Evolutionary conservation across 2,797 vertebrate genomes (phyloP).

Genomic region (Hozukius guyotensis): DNA sequence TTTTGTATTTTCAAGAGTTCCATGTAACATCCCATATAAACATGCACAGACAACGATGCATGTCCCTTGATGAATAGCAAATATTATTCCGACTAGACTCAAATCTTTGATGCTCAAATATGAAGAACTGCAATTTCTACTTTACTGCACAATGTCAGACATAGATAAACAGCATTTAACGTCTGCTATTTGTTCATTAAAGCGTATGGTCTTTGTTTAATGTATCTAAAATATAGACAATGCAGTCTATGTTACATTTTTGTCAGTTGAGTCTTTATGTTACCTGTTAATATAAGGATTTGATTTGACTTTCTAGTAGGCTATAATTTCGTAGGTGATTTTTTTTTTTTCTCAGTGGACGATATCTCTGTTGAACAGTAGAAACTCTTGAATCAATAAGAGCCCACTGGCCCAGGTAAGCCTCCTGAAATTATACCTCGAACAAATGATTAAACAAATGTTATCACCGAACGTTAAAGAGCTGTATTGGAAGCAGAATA

Average conservation of each 20-base stretch:
- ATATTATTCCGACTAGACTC: background rate
- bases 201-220: background rate
- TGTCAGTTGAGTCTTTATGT: background rate
- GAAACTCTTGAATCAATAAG: background rate
- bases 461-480: conserved; percentile 34
- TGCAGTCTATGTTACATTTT: background rate
- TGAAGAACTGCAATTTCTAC: background rate
- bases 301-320: background rate
- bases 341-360: background rate
- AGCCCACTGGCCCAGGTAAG: background rate
- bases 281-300: background rate
- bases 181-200: background rate
- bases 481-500: conserved; percentile 38
- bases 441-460: conserved; percentile 40
- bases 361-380: background rate
- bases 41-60: background rate
- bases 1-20: background rate
- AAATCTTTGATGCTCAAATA: background rate
- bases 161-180: background rate
- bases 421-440: background rate
- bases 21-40: background rate
- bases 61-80: background rate
- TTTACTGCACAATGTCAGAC: background rate
- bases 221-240: background rate
- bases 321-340: background rate